Evolutionary conservation across 2,797 vertebrate species (phyloP), one percentile per base, ranked within the genome.

Genomic region (Melanogrammus aeglefinus): DNA sequence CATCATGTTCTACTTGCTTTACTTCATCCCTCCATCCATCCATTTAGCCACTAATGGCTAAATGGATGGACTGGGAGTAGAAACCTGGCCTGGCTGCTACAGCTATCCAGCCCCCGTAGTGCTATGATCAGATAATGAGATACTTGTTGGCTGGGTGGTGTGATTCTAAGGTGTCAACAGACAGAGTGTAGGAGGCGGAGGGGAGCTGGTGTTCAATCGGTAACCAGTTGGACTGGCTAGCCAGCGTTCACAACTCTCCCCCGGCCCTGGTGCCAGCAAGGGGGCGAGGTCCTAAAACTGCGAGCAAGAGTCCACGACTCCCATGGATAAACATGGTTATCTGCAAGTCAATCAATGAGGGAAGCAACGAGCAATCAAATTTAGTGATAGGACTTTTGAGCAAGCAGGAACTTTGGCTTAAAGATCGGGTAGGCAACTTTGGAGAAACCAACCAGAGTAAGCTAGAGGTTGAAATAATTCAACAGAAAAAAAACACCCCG

Each of bases 211-310:
- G 63, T 69, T 69, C n/a, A 63, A 9, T 24, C 63, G 24, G 63
- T 27, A 24, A 27, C n/a, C 63, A 69, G 63, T 69, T 27, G 63
- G 63, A 69, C 9, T 6, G 63, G 4, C 6, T 24, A n/a, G 21
- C 51, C 51, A 6, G 57, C 57, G n/a, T 69, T 69, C 63, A 27
- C 63, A 69, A 69, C n/a, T 8, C 63, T 69, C 63, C 63, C 57
- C 21, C 47, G 16, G 47, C 47, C 47, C 47, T 51, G 47, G 18
- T 51, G 47, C 12, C 47, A 51, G 47, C 47, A 51, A 99, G 82
- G 80, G 95, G 78, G 95, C 93, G 6, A 99, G 77, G 76, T 99
- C 96, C 14, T 99, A 99, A 81, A 96, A 95, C 91, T 99, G 98
- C 0, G 97, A 0, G 95, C 93, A 16, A 95, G 85, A 14, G 98